Evolutionary conservation across 2,888 invertebrate genomes (phyloP).

Genomic region (Drosophila demipolita): DNA sequence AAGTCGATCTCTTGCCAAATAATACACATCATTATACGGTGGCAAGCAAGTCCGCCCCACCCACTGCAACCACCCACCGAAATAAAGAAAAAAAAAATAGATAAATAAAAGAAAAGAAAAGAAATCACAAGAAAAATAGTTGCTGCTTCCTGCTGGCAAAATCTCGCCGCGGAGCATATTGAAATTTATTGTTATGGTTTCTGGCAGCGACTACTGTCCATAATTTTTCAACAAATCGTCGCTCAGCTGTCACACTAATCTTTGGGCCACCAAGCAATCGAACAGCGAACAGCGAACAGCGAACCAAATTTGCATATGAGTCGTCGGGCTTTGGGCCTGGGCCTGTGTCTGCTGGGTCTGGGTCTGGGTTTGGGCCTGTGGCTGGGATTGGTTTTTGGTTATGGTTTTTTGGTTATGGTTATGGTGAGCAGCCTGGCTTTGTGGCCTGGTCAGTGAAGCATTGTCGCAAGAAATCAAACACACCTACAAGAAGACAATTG

Average conservation of each 20-base stretch:
- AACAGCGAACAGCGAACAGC: background rate
- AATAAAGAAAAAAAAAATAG: conserved; percentile 9
- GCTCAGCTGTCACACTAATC: conserved; percentile 80
- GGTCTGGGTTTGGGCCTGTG: background rate
- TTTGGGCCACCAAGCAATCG: conserved; percentile 45
- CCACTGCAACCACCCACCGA: conserved; percentile 18
- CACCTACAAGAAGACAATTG: conserved; percentile 64
- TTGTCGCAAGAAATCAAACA: conserved; percentile 67
- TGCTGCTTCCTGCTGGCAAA: conserved; percentile 62
- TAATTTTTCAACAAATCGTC: conserved; percentile 81
- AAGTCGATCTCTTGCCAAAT: conserved; percentile 35
- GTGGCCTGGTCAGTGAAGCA: conserved; percentile 72
- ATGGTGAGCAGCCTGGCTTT: conserved; percentile 12
- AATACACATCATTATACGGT: conserved; percentile 73
- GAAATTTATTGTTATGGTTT: conserved; percentile 76
- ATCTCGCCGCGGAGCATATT: conserved; percentile 48
- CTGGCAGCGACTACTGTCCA: conserved; percentile 78
- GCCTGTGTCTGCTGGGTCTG: background rate
- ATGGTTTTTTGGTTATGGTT: conserved; percentile 23
- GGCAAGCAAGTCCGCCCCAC: conserved; percentile 35
- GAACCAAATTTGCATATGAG: conserved; percentile 69
- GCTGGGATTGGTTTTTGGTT: conserved; percentile 20
- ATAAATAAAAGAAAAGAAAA: no score
- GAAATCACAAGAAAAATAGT: conserved; percentile 9
- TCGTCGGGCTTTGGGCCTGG: background rate